Evolutionary conservation across 2,113 vertebrate species (phyloP).

Genomic region (Agapornis roseicollis): DNA sequence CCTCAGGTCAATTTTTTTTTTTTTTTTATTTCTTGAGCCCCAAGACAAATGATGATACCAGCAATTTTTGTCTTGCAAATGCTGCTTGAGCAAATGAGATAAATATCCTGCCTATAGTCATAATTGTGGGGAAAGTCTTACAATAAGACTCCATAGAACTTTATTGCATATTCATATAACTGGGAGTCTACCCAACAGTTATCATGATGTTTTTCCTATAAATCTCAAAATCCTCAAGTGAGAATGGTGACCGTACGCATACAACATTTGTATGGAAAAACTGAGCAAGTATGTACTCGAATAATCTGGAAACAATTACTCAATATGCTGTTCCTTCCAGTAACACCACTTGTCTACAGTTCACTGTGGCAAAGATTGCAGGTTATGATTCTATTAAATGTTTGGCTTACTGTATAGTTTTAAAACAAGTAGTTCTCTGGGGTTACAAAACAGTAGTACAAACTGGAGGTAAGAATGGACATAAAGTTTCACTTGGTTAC

Average conservation of each 20-base stretch:
- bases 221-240: conserved; percentile 3
- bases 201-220: conserved; percentile 10
- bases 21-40: background rate
- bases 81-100: background rate
- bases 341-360: background rate
- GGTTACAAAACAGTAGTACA: background rate
- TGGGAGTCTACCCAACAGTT: background rate
- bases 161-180: background rate
- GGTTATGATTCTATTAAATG: conserved; percentile 7
- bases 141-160: background rate
- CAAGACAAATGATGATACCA: background rate
- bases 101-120: background rate
- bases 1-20: background rate
- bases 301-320: conserved; percentile 32
- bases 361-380: background rate
- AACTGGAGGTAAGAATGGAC: background rate
- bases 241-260: background rate
- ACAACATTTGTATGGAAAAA: conserved; percentile 26
- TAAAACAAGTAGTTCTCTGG: conserved; percentile 12
- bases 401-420: background rate
- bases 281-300: conserved; percentile 6
- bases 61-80: background rate
- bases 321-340: conserved; percentile 5
- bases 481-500: background rate
- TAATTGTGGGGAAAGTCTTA: background rate